phyloP scores from a whole-genome alignment of 2,113 vertebrate genomes.

The Gallinago jamesoni region DNA sequence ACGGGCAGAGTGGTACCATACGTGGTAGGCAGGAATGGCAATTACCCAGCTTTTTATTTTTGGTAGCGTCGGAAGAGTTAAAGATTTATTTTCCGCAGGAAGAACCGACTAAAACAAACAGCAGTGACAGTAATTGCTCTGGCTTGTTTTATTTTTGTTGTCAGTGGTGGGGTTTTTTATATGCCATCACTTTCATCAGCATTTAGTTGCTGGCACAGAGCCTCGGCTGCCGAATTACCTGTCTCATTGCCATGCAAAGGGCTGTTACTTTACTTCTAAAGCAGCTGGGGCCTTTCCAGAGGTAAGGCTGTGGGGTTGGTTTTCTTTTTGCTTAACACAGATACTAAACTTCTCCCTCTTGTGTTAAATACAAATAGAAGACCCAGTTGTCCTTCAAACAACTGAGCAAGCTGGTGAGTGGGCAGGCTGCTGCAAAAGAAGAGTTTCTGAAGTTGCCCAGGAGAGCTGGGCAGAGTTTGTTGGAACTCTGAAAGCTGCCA shows the following conservation, averaged over 20 bases:
- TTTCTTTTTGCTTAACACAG: background rate
- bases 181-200: background rate
- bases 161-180: background rate
- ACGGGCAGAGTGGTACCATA: background rate
- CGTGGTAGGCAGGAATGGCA: background rate
- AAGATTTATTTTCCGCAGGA: background rate
- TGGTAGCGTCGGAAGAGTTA: background rate
- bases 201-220: slow-evolving; percentile 11
- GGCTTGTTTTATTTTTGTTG: slow-evolving; percentile 10
- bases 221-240: background rate
- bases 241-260: background rate
- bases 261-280: background rate
- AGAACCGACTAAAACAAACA: background rate
- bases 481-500: background rate
- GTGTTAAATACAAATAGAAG: background rate
- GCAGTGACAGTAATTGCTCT: slow-evolving; percentile 10
- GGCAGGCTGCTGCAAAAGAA: background rate
- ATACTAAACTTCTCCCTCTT: background rate
- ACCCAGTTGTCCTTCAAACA: background rate
- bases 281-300: background rate
- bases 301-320: background rate
- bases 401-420: accelerated
- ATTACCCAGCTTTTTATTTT: background rate
- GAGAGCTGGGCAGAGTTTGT: background rate
- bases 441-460: background rate